A percentile compares a stretch with the other conserved stretches of the same genome.
phyloP scores from a whole-genome alignment of 2,113 vertebrate genomes.

The Emberiza fucata region DNA sequence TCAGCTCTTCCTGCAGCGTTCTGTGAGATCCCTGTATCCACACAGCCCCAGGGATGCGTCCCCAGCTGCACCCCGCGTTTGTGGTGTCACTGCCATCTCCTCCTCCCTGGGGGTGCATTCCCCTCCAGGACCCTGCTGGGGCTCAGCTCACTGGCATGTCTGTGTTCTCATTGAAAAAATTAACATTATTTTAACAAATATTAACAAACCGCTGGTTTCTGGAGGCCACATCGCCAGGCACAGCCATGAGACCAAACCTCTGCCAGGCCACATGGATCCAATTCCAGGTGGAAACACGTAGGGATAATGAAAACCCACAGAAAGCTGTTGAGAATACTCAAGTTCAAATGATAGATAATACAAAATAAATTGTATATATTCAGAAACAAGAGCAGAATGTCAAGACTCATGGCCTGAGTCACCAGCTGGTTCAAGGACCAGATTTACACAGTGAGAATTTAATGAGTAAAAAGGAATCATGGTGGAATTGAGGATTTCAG shows the following conservation, averaged over 20 bases:
- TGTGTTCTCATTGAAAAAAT: rapidly evolving
- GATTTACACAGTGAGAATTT: background rate
- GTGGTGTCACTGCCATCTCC: rapidly evolving
- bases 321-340: background rate
- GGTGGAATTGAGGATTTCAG: background rate
- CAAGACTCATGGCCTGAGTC: background rate
- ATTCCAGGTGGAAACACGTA: rapidly evolving
- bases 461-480: background rate
- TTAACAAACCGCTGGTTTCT: background rate
- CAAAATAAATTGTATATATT: background rate
- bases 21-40: rapidly evolving
- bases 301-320: background rate
- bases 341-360: background rate
- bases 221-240: background rate
- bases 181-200: background rate
- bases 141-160: background rate
- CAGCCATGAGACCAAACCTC: background rate
- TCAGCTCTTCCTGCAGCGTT: background rate
- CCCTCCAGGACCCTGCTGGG: background rate
- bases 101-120: background rate
- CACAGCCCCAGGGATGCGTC: rapidly evolving
- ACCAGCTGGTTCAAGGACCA: background rate
- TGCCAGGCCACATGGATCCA: background rate
- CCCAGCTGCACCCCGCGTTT: background rate
- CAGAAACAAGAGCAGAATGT: background rate